Evolutionary conservation across 2,797 vertebrate species (phyloP).

Genomic region (Betta splendens): DNA sequence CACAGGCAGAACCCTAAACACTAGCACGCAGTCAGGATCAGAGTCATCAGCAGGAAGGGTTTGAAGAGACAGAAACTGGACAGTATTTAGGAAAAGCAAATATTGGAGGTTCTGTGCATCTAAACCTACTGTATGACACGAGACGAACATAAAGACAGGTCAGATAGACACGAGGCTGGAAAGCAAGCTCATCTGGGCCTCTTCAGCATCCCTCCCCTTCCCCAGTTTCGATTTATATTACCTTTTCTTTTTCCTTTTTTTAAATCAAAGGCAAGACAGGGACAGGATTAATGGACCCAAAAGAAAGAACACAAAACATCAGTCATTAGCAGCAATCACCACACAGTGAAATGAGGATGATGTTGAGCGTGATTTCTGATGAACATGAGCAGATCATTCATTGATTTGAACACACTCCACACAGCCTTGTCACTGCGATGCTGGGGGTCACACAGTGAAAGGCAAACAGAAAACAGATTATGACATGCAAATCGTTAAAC

Average conservation of each 20-base stretch:
- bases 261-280: slow-evolving; percentile 78
- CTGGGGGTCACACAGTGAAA: slow-evolving; percentile 14
- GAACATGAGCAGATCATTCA: slow-evolving; percentile 16
- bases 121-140: slow-evolving; percentile 54
- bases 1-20: slow-evolving; percentile 40
- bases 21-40: slow-evolving; percentile 49
- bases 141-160: slow-evolving; percentile 58
- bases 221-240: slow-evolving; percentile 71
- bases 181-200: slow-evolving; percentile 67
- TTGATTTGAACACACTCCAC: slow-evolving; percentile 26
- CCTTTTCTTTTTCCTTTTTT: slow-evolving; percentile 83
- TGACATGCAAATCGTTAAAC: slow-evolving; percentile 29
- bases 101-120: slow-evolving; percentile 54
- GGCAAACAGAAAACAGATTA: slow-evolving; percentile 41
- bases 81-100: slow-evolving; percentile 38
- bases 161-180: slow-evolving; percentile 59
- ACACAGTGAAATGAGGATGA: slow-evolving; percentile 79
- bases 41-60: slow-evolving; percentile 61
- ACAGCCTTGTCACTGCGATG: slow-evolving; percentile 15
- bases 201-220: slow-evolving; percentile 63
- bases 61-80: slow-evolving; percentile 54
- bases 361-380: slow-evolving; percentile 38
- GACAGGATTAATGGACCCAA: slow-evolving; percentile 78
- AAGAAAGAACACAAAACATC: slow-evolving; percentile 78
- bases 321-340: slow-evolving; percentile 69